Evolutionary conservation across 2,888 invertebrate genomes (phyloP).

Genomic region (Drosophila subquinaria): DNA sequence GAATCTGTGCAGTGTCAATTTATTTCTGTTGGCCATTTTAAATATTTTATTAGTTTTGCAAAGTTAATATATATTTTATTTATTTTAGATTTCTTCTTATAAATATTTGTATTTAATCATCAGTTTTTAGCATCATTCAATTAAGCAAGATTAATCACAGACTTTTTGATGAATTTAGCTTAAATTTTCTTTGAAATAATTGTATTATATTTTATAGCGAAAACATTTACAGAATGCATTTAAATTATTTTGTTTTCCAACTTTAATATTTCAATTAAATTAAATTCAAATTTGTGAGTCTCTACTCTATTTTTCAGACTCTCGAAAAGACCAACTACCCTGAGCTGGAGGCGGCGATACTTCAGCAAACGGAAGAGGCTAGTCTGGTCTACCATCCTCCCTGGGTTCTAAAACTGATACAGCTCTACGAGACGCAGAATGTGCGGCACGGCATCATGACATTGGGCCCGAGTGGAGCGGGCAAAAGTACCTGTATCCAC

Average conservation of each 20-base stretch:
- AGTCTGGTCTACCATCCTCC: conserved; percentile 96
- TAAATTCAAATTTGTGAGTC: background rate
- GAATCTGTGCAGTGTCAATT: too few relatives aligned
- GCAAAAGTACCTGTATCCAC: conserved; percentile 95
- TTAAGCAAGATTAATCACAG: too few relatives aligned
- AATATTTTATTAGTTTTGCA: too few relatives aligned
- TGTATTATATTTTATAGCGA: too few relatives aligned
- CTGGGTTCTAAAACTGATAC: conserved; percentile 97
- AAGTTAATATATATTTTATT: too few relatives aligned
- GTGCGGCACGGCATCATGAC: conserved; percentile 99
- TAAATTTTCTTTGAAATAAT: background rate
- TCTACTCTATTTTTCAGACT: conserved; percentile 83
- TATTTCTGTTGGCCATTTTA: too few relatives aligned
- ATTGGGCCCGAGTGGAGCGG: conserved; percentile 96
- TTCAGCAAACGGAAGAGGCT: conserved; percentile 92
- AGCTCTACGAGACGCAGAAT: conserved; percentile 97
- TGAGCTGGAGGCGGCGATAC: conserved; percentile 95
- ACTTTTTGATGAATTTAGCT: background rate
- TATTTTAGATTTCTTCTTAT: too few relatives aligned
- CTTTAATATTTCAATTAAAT: background rate
- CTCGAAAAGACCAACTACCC: conserved; percentile 96
- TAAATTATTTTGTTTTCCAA: background rate
- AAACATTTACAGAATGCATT: background rate
- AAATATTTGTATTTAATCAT: too few relatives aligned
- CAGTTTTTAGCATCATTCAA: too few relatives aligned